Base-by-base conservation (phyloP, 2,888 invertebrate species). In the Leistus spinibarbis region DNA sequence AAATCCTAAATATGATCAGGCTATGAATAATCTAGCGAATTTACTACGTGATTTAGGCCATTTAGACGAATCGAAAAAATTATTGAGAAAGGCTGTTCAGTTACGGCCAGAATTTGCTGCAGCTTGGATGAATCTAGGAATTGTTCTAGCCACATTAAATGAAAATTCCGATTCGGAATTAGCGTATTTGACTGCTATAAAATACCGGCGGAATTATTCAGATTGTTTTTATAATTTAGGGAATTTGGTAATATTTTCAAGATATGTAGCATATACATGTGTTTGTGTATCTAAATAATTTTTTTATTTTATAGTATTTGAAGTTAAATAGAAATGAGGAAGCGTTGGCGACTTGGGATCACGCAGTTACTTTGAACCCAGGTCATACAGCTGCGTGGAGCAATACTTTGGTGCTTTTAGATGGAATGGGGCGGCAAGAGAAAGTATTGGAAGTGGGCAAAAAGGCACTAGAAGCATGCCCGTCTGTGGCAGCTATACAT, bases 41-140 rank as follows among this genome's bases (percentile, higher is more conserved):
- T 87, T 97, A 77, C 86, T 95, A 19, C 92, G 95, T 84, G 92
- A 93, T 82, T 86, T 88, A 78, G 91, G 90, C 53, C 84, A 90
- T 76, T 89, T 89, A 79, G 80, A 84, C n/a, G 91, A 94, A 84
- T 95, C 96, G 0, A 93, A 94, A 84, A 81, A 84, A 67, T 90
- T 95, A 78, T 88, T 98, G 16, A 87, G 89, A 79, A 89, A 87
- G 80, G 96, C 97, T 63, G 86, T 97, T 13, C 82, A 87, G 78
- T 87, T 93, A 76, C 92, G 93, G 81, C 88, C 92, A 40, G 93
- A 95, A 83, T 98, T 98, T 87, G 94, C 98, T 1, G 94, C 97
- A 0, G 98, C 98, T 0, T 99, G 98, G 98, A 98, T 98, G 98
- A 99, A 99, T 86, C 88, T 98, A 69, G 98, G 98, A 16, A 98